Evolutionary conservation across 2,888 invertebrate species (phyloP), one percentile per base, ranked within the genome.

Genomic region (Barypeithes pellucidus): DNA sequence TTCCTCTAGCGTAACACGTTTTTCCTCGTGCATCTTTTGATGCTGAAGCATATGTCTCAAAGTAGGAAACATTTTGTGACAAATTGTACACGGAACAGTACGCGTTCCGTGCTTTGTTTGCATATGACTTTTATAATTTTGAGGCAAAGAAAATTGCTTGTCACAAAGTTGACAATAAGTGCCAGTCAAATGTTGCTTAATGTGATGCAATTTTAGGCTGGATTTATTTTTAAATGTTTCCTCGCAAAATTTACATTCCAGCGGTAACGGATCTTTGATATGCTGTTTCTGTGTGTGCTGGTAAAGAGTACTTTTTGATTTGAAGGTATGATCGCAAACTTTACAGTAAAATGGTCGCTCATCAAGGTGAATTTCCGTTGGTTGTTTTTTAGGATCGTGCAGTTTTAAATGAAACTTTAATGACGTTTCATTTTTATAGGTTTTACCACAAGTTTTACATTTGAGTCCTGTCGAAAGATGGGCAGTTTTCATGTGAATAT

Each of bases 61-160:
- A 78, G 88, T 88, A 82, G 87, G 88, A 76, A 89, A 89, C 16
- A 88, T 88, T 81, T 89, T 89, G 69, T 87, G 86, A 79, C 89
- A 89, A 9, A 86, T 85, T 63, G 87, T 86, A 79, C 89, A 89
- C 68, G 57, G 12, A 11, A 43, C n/a, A 33, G 18, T 29, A 5
- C 45, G 12, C 11, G 45, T 47, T 16, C 18, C 50, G 24, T 69
- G 68, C 50, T 52, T 69, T 5, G 50, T 24, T 20, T 52, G 29
- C 52, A 69, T 50, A 62, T 69, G 68, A 33, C 50, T 24, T 22
- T 18, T 47, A 7, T 50, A 50, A 8, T 70, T 16, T 11, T 43
- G 54, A 16, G 54, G 11, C 22, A 18, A n/a, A 14, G 29, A 63
- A 52, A 70, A 70, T 16, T 41, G 9, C 36, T 63, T 50, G 7